Evolutionary conservation across 2,888 invertebrate genomes (phyloP).

Genomic region (Acrobasis consociella): DNA sequence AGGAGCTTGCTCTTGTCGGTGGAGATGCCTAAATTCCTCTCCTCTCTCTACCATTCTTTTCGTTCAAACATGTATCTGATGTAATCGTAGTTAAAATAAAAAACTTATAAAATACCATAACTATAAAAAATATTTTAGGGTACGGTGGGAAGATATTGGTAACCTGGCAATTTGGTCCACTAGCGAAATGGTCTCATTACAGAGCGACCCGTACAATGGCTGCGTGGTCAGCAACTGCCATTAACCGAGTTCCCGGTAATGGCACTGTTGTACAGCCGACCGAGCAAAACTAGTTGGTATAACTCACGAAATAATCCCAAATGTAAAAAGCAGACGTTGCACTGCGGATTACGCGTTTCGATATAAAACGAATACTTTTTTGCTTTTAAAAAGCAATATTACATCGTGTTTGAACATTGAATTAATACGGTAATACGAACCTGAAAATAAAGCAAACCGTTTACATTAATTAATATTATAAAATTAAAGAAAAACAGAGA

Average conservation of each 20-base stretch:
- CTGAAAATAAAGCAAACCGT: too few species aligned
- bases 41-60: too few species aligned
- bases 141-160: neutral
- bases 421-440: too few species aligned
- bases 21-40: too few species aligned
- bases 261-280: neutral
- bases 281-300: neutral
- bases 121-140: neutral
- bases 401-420: too few species aligned
- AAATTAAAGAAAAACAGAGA: neutral
- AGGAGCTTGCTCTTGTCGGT: too few species aligned
- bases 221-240: neutral
- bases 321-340: neutral
- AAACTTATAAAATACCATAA: neutral
- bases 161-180: neutral
- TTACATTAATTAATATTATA: too few species aligned
- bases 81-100: too few species aligned
- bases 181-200: constrained; percentile 1
- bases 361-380: too few species aligned
- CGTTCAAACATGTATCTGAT: too few species aligned
- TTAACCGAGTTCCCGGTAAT: constrained; percentile 7
- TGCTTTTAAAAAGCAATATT: too few species aligned
- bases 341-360: too few species aligned
- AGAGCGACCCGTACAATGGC: neutral
- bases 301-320: neutral